Conservation (phyloP, 2,113 vertebrate species). For the Myotis yumanensis region DNA sequence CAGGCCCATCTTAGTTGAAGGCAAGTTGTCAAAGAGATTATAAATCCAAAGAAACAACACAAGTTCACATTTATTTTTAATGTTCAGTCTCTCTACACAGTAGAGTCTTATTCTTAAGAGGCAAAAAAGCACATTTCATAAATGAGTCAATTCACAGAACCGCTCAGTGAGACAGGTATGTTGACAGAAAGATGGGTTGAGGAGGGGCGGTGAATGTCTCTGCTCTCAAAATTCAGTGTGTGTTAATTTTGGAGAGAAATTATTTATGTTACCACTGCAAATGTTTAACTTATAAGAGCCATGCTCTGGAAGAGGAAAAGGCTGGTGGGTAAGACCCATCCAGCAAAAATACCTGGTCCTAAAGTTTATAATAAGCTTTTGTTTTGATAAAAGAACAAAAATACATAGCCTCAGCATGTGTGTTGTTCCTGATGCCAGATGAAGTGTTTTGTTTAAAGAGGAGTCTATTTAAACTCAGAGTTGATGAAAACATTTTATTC, state of each 20-base stretch:
- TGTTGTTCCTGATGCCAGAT: conserved; percentile 17
- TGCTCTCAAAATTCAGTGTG: background rate
- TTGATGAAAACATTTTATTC: background rate
- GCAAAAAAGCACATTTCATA: conserved; percentile 53
- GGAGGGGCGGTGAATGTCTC: background rate
- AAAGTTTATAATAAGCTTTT: conserved; percentile 61
- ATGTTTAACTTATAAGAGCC: conserved; percentile 73
- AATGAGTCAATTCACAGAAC: conserved; percentile 61
- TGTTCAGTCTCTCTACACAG: conserved; percentile 64
- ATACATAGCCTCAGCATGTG: conserved; percentile 49
- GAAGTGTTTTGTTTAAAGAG: conserved; percentile 37
- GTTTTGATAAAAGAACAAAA: conserved; percentile 69
- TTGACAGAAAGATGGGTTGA: conserved; percentile 64
- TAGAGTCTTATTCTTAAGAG: conserved; percentile 48
- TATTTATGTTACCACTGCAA: conserved; percentile 71
- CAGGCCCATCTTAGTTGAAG: conserved; percentile 31
- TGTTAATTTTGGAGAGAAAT: conserved; percentile 73
- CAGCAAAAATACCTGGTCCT: conserved; percentile 62
- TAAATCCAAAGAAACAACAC: conserved; percentile 52
- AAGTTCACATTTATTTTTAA: conserved; percentile 72
- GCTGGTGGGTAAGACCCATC: conserved; percentile 1
- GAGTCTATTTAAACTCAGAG: conserved; percentile 21
- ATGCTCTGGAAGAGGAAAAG: conserved; percentile 51
- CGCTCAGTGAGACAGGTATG: conserved; percentile 48
- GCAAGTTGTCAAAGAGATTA: conserved; percentile 61